A percentile compares a stretch with the other conserved stretches of the same genome.
Evolutionary conservation across 1,140 invertebrate species (phyloP).

Genomic region (Coenobita brevimanus): DNA sequence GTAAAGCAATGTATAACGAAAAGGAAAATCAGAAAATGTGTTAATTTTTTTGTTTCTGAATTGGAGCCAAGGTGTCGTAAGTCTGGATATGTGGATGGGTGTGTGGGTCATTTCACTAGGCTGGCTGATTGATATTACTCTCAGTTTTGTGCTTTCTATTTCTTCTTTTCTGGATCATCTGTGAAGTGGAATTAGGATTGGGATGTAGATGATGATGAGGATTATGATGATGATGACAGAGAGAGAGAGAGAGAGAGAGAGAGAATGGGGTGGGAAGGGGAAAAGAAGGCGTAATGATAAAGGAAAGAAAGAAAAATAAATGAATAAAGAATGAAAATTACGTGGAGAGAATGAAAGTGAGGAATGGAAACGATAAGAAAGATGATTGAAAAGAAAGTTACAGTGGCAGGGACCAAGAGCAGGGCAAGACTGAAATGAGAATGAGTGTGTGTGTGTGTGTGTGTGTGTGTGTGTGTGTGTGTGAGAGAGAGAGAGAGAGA

Average conservation of each 20-base stretch:
- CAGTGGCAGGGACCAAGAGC: background rate
- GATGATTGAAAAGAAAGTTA: background rate
- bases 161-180: too few relatives aligned
- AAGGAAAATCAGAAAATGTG: too few relatives aligned
- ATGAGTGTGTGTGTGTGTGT: slow-evolving; percentile 7
- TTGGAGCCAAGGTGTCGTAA: too few relatives aligned
- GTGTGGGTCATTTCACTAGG: too few relatives aligned
- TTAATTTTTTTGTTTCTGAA: too few relatives aligned
- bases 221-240: background rate
- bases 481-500: background rate
- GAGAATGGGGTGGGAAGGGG: background rate
- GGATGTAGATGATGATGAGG: too few relatives aligned
- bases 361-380: background rate
- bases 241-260: background rate
- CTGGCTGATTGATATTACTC: too few relatives aligned
- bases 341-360: background rate
- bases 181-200: too few relatives aligned
- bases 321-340: background rate
- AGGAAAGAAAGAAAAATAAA: background rate
- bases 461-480: background rate
- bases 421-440: background rate
- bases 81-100: too few relatives aligned
- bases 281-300: background rate
- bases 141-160: too few relatives aligned
- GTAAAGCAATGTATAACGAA: too few relatives aligned